Conservation (phyloP, 2,797 vertebrate species). For the Chloroceryle amazona region DNA sequence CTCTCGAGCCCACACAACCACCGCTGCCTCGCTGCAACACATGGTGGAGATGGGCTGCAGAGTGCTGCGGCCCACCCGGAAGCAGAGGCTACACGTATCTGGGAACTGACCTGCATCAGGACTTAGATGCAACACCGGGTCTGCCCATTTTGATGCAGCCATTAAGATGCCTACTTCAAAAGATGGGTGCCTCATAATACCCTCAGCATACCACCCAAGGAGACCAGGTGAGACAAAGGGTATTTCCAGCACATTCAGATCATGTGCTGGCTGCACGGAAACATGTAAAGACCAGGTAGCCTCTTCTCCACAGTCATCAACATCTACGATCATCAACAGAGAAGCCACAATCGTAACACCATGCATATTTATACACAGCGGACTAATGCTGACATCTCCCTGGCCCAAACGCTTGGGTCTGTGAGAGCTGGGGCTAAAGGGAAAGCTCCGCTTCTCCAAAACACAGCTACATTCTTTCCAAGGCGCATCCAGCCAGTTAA, state of each 20-base stretch:
- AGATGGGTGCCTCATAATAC: background rate
- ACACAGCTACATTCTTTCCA: background rate
- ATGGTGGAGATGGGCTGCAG: background rate
- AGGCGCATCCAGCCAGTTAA: background rate
- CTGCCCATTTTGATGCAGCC: background rate
- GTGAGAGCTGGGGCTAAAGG: background rate
- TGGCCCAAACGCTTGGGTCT: too few species aligned
- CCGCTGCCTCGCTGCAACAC: too few species aligned
- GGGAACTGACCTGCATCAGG: fast-evolving
- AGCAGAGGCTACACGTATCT: fast-evolving
- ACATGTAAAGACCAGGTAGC: background rate
- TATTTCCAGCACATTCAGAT: background rate
- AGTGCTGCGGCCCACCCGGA: fast-evolving
- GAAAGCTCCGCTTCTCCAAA: background rate
- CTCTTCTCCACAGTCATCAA: background rate
- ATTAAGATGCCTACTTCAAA: background rate
- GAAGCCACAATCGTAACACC: background rate
- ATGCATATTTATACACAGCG: background rate
- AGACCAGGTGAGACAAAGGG: background rate
- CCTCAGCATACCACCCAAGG: background rate
- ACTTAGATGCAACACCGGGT: background rate
- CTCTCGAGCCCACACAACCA: background rate
- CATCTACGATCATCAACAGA: background rate
- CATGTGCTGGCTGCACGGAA: fast-evolving
- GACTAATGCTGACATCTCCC: background rate